These are phyloP conservation scores for Horisme vitalbata DNA, from an alignment of 2,888 invertebrate genomes.

Conservation along the genomic window DNA sequence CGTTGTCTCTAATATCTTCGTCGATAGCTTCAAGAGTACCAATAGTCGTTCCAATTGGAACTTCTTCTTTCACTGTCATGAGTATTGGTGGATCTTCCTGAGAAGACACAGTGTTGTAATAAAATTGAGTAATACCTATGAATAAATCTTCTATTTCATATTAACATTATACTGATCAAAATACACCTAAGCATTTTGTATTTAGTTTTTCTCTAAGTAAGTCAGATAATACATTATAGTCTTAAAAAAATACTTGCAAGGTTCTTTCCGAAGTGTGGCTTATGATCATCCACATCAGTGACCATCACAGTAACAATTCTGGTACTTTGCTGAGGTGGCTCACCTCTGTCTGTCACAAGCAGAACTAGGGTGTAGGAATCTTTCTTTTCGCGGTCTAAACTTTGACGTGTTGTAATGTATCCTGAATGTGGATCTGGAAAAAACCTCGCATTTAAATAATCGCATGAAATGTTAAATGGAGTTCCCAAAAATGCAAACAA, in stretches of 20 bases:
- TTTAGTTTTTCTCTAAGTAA: too few relatives aligned
- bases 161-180: too few relatives aligned
- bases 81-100: constrained; percentile 86
- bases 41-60: constrained; percentile 85
- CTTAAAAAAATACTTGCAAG: too few relatives aligned
- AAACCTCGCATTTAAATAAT: not conserved
- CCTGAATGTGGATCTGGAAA: constrained; percentile 85
- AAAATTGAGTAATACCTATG: too few relatives aligned
- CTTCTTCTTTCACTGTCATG: constrained; percentile 86
- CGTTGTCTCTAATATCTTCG: constrained; percentile 89
- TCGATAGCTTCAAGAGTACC: constrained; percentile 88
- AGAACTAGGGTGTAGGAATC: constrained; percentile 89
- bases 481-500: too few relatives aligned
- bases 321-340: constrained; percentile 89
- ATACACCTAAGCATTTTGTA: too few relatives aligned
- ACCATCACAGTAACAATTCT: constrained; percentile 86
- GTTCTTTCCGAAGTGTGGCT: constrained; percentile 87
- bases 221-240: too few relatives aligned
- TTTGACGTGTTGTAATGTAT: constrained; percentile 85
- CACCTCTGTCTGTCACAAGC: constrained; percentile 90
- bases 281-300: constrained; percentile 90
- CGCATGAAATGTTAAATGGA: not conserved
- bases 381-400: constrained; percentile 89
- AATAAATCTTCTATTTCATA: too few relatives aligned
- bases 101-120: not conserved